Base-by-base conservation (phyloP, 2,797 vertebrate species). In the Phrynocephalus forsythii region DNA sequence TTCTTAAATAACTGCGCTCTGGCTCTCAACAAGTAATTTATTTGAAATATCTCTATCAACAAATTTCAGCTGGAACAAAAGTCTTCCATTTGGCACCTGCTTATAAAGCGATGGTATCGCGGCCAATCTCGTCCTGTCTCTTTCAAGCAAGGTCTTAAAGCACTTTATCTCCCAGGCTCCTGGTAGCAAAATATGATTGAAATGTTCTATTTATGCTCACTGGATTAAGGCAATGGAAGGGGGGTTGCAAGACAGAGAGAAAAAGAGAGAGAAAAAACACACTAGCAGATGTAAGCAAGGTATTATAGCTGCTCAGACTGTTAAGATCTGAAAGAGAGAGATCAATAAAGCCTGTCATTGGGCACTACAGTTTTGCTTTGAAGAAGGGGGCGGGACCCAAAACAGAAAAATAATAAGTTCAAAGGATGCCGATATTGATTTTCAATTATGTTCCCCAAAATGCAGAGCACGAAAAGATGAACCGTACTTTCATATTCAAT, bases 101-200 rank as follows among this genome's bases (percentile, higher is more conserved):
- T 91, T 90, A 48, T 22, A 87, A 92, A 93, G 83, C 73, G 89
- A 87, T 94, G 92, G 95, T 97, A 97, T 97, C 97, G 0, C 86
- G 85, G 90, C n/a, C 95, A 93, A 96, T 96, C 96, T 94, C 87
- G 94, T 94, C 86, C 87, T 72, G 95, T 94, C 95, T 93, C 95
- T 97, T 97, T 97, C 96, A 97, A 44, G 91, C 94, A 91, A 95
- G 96, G 96, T 95, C 95, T 97, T 96, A 97, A 95, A 87, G 82
- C 83, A 89, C 96, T 96, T 96, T 97, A 97, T 97, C 97, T 96
- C 93, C 82, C 76, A 77, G 72, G 92, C 91, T 95, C 95, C 96
- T 94, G 80, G 94, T 94, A 96, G 96, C 95, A 71, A 96, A 97
- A 97, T 97, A 97, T 96, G 97, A 97, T 96, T 96, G 97, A 96